Base-by-base conservation (phyloP, 2,888 invertebrate genomes). In the Callyntrura guangdongensis region DNA sequence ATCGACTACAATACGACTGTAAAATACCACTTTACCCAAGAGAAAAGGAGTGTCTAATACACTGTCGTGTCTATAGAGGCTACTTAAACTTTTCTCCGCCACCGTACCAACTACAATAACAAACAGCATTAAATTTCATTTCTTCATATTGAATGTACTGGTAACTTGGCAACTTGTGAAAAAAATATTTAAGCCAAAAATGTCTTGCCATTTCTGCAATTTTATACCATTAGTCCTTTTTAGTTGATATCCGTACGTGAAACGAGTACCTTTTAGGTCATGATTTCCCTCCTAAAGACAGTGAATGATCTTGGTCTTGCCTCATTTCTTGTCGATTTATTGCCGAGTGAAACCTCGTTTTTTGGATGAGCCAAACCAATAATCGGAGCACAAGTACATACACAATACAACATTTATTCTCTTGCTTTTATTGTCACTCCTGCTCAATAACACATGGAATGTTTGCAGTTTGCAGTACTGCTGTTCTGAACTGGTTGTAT, bases 241-340 rank as follows among this genome's bases (percentile, higher is more conserved):
- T 14, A 72, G 47, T 77, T 20, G 77, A 22, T 8, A 47, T 53
- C 22, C 45, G 12, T 45, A 20, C n/a, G 14, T 72, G 17, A 6
- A n/a, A n/a, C n/a, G 53, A 12, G 27, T 27, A 4, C 47, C 27
- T 56, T 79, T 22, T 79, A 25, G 53, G 22, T 11, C 22, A 22
- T 27, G n/a, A 36, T 72, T 72, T n/a, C 17, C 45, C 17, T 72
- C 47, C 20, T 69, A 84, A 53, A 84, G 84, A 27, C 69, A 72
- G 69, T 56, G 69, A 84, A 53, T 74, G 86, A 45, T 74, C 74
- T 86, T 47, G 74, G n/a, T n/a, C 47, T 86, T 74, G 47, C 59
- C 56, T 85, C 74, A 72, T 74, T 86, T 74, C 86, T 86, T 45
- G 53, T 49, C 72, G 45, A 59, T 72, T 47, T 77, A 85, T 53